Evolutionary conservation across 2,888 invertebrate genomes (phyloP).

Genomic region (Hyposoter dolosus): DNA sequence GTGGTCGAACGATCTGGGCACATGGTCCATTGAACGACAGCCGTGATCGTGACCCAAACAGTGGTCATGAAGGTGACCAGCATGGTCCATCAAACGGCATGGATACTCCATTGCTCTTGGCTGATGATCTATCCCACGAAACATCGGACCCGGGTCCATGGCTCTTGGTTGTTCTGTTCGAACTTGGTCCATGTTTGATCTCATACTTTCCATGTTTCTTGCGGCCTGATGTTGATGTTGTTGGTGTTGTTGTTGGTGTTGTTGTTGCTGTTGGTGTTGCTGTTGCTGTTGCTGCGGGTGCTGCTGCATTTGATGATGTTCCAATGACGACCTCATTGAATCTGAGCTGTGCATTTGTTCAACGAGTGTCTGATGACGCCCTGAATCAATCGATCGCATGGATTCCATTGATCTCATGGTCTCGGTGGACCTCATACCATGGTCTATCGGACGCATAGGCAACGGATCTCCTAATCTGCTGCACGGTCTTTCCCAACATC

Average conservation of each 20-base stretch:
- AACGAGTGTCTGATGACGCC: constrained; percentile 76
- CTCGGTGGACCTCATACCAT: constrained; percentile 81
- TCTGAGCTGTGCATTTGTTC: constrained; percentile 68
- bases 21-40: constrained; percentile 82
- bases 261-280: constrained; percentile 39
- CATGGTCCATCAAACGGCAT: constrained; percentile 81
- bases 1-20: constrained; percentile 80
- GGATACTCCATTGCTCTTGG: constrained; percentile 81
- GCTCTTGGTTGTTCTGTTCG: constrained; percentile 71
- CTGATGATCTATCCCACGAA: constrained; percentile 76
- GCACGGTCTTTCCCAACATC: constrained; percentile 82
- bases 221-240: constrained; percentile 74
- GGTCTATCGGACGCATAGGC: constrained; percentile 82
- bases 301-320: constrained; percentile 68
- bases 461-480: constrained; percentile 83
- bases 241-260: constrained; percentile 56
- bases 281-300: constrained; percentile 57
- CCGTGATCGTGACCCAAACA: constrained; percentile 80
- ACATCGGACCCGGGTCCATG: constrained; percentile 67
- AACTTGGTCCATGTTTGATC: constrained; percentile 74
- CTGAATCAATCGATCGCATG: constrained; percentile 82
- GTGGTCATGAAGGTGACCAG: constrained; percentile 80
- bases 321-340: constrained; percentile 65
- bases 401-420: constrained; percentile 83
- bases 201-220: constrained; percentile 79